Base-by-base conservation (phyloP, 1,140 invertebrate species). In the Drosophila orena region DNA sequence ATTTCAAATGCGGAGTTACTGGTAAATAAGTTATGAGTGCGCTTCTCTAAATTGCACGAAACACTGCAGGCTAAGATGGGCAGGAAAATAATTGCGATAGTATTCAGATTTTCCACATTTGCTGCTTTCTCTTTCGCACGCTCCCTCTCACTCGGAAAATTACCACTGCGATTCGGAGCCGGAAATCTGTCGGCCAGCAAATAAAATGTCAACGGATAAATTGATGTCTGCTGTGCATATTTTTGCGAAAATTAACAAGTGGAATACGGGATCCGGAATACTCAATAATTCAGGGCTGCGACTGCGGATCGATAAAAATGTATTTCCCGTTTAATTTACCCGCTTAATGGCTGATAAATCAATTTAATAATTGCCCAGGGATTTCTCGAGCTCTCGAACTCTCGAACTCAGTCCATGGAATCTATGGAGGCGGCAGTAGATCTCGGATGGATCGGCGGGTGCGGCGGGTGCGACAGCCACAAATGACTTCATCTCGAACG, bases 21-120 rank as follows among this genome's bases (percentile, higher is more conserved):
- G 52, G 77, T 81, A 68, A 88, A 81, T 83, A 62, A 59, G 57
- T 83, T 71, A 88, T 88, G 58, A 75, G 38, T 14, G 54, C 77
- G 65, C 62, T 85, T 56, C 65, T 44, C 68, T 53, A 58, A 65
- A 65, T 57, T 52, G 52, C 15, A 22, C 20, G 35, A 14, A 27
- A 15, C 30, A 30, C 30, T 3, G 30, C 7, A 14, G 37, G 12
- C 14, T 38, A 14, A 53, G 59, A 6, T 10, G 11, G 40, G 11
- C 22, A 24, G 1, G 57, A 52, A 44, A 6, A 30, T 56, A 12
- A 12, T 8, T 30, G 3, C 37, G 27, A 35, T 68, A 42, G 50
- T 24, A 15, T 34, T 24, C 8, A 10, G 44, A n/a, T 42, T 22
- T 37, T 17, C n/a, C 20, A 11, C 20, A 30, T 10, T 30, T 8